Conservation (phyloP, 2,113 vertebrate species). For the Dasyurus viverrinus region DNA sequence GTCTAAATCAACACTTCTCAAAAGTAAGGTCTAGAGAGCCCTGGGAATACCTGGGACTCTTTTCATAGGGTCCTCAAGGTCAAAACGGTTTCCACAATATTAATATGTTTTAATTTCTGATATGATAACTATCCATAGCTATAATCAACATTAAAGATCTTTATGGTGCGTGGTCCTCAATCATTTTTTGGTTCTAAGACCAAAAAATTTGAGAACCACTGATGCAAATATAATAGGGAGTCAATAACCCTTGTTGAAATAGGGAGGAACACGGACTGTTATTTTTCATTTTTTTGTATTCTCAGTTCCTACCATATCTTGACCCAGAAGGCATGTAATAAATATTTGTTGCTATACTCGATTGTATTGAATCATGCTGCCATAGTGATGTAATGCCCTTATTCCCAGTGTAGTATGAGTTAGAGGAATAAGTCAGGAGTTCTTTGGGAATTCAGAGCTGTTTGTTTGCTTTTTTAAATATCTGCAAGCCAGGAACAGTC, state of each 20-base stretch:
- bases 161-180: neutral
- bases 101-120: neutral
- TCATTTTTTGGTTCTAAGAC: neutral
- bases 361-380: neutral
- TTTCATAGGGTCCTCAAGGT: neutral
- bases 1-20: neutral
- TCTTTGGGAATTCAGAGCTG: neutral
- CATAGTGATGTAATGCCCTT: neutral
- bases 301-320: neutral
- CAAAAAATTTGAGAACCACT: neutral
- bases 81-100: neutral
- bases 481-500: neutral
- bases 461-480: neutral
- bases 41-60: neutral
- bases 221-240: neutral
- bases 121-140: neutral
- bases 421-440: neutral
- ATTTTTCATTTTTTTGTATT: neutral
- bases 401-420: neutral
- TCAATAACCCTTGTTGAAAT: neutral
- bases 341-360: neutral
- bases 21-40: neutral
- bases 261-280: neutral
- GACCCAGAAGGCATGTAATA: neutral
- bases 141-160: neutral